Evolutionary conservation across 2,113 vertebrate genomes (phyloP).

Genomic region (Dunckerocampus dactyliophorus): DNA sequence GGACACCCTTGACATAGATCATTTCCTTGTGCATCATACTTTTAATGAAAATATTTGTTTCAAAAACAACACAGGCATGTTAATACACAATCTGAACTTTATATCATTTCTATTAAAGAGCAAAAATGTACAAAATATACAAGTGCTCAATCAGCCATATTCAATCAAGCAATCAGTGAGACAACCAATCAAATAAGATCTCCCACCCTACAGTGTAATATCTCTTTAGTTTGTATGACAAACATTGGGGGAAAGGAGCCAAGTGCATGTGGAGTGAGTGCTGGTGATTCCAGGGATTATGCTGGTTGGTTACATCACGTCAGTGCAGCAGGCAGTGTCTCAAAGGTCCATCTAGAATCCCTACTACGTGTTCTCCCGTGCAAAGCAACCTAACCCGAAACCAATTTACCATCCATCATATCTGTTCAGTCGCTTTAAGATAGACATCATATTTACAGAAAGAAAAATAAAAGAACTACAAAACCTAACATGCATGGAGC

Average conservation of each 20-base stretch:
- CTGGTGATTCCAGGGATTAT: conserved; percentile 64
- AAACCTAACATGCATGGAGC: conserved; percentile 54
- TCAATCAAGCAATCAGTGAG: conserved; percentile 61
- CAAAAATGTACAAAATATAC: conserved; percentile 75
- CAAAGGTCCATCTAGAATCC: conserved; percentile 33
- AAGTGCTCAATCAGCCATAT: conserved; percentile 61
- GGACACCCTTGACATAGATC: neutral
- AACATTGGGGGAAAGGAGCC: conserved; percentile 57
- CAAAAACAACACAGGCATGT: conserved; percentile 15
- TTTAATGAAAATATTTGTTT: neutral
- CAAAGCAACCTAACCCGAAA: conserved; percentile 40
- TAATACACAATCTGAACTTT: conserved; percentile 62
- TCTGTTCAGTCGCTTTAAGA: conserved; percentile 35
- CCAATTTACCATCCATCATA: conserved; percentile 38
- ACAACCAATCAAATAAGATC: conserved; percentile 50
- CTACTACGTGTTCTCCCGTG: conserved; percentile 24
- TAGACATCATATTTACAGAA: conserved; percentile 63
- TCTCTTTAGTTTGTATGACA: conserved; percentile 69
- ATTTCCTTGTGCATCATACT: neutral
- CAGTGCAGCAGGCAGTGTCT: conserved; percentile 36
- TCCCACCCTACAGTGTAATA: conserved; percentile 42
- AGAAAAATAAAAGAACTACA: conserved; percentile 48
- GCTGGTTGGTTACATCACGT: conserved; percentile 55
- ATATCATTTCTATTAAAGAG: conserved; percentile 66
- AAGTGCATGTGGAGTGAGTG: conserved; percentile 48